Evolutionary conservation across 2,888 invertebrate genomes (phyloP).

Genomic region (Caenorhabditis doughertyi): DNA sequence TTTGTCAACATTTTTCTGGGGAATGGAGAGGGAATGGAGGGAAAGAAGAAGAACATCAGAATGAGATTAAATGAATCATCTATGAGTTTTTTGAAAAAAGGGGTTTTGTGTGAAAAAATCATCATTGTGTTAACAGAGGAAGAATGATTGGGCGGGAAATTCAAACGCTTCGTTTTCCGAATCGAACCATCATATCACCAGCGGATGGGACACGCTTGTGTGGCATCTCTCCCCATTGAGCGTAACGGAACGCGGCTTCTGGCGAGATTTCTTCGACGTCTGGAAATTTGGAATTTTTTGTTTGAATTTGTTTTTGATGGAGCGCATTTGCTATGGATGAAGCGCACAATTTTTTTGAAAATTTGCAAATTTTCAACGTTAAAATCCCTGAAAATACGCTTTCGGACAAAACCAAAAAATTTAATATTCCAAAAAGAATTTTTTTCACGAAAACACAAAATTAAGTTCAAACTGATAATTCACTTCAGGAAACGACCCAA

Average conservation of each 20-base stretch:
- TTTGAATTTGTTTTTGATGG: not conserved
- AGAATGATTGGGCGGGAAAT: not conserved
- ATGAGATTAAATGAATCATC: constrained; percentile 48
- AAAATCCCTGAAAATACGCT: too few relatives aligned
- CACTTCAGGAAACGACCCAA: too few relatives aligned
- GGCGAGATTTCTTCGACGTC: constrained; percentile 52
- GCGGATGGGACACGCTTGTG: constrained; percentile 62
- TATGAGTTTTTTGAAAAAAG: not conserved
- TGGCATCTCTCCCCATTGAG: constrained; percentile 63
- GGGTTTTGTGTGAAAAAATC: constrained; percentile 38
- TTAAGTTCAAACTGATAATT: too few relatives aligned
- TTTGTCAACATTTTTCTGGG: constrained; percentile 47
- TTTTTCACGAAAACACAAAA: too few relatives aligned
- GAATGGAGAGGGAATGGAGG: not conserved
- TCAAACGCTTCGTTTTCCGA: constrained; percentile 50
- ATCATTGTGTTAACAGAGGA: too few relatives aligned
- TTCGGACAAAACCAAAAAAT: too few relatives aligned
- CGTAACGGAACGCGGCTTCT: constrained; percentile 55
- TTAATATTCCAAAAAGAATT: too few relatives aligned
- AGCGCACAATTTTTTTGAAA: too few relatives aligned
- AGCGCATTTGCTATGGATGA: too few relatives aligned
- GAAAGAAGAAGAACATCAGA: too few relatives aligned
- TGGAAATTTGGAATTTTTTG: constrained; percentile 11
- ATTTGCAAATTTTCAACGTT: too few relatives aligned
- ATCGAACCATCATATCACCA: constrained; percentile 64